These are phyloP conservation scores for Contarinia nasturtii DNA, from an alignment of 1,140 invertebrate genomes.

Conservation along the genomic window DNA sequence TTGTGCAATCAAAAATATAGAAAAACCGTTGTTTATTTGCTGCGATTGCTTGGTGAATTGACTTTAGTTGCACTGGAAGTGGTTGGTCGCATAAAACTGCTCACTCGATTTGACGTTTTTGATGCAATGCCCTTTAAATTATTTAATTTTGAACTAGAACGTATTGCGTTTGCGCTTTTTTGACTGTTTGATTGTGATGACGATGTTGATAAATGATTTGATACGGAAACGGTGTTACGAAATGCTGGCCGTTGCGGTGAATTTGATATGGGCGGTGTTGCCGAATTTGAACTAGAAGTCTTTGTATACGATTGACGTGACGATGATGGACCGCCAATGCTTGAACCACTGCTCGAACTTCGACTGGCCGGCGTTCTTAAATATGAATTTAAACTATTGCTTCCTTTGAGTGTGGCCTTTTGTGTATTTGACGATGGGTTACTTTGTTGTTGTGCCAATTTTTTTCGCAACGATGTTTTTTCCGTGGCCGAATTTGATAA, in stretches of 20 bases:
- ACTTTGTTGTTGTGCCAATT: constrained; percentile 6
- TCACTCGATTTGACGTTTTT: constrained; percentile 15
- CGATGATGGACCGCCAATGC: constrained; percentile 17
- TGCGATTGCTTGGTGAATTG: background rate
- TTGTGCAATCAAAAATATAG: too few relatives aligned
- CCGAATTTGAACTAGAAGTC: constrained; percentile 20
- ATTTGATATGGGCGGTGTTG: constrained; percentile 7
- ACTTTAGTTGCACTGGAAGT: constrained; percentile 25
- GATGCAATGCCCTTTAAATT: background rate
- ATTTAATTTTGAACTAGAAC: constrained; percentile 6
- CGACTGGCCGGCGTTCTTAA: constrained; percentile 40
- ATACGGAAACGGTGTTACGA: background rate
- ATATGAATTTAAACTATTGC: background rate
- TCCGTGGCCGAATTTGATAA: background rate
- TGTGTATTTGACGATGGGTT: constrained; percentile 7
- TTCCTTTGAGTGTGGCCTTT: constrained; percentile 5
- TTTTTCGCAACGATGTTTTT: background rate
- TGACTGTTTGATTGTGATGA: background rate
- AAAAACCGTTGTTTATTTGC: too few relatives aligned
- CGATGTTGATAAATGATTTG: background rate
- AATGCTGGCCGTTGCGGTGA: background rate
- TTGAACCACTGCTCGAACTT: constrained; percentile 52
- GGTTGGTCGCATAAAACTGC: constrained; percentile 36
- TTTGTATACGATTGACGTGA: constrained; percentile 5
- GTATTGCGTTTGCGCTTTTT: background rate